phyloP scores from a whole-genome alignment of 2,888 invertebrate genomes.

The Trichopria drosophilae region DNA sequence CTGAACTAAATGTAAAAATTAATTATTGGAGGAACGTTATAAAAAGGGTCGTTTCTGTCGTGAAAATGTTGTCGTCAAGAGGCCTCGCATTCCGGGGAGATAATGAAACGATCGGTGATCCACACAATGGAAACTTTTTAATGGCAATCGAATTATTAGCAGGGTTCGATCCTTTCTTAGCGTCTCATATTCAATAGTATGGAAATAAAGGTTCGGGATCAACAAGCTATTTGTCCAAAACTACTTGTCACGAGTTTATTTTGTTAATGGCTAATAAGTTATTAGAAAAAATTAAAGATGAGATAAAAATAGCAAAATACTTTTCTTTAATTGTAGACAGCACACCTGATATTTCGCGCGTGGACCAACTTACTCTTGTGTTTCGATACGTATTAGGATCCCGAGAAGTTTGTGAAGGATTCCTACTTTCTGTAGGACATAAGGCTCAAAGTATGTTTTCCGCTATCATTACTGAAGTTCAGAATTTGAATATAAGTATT shows the following conservation, averaged over 20 bases:
- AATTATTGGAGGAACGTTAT: constrained; percentile 36
- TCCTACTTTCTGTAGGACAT: background rate
- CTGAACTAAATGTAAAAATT: background rate
- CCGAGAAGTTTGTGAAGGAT: background rate
- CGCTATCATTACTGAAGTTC: background rate
- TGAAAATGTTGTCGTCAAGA: constrained; percentile 28
- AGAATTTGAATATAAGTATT: constrained; percentile 24
- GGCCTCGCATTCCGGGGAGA: constrained; percentile 32
- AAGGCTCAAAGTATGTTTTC: background rate
- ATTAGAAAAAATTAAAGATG: background rate
- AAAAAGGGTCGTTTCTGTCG: constrained; percentile 32
- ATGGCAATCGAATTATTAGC: constrained; percentile 41
- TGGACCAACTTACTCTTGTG: background rate
- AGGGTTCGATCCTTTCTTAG: constrained; percentile 43
- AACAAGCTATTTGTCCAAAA: constrained; percentile 40
- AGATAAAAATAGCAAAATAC: constrained; percentile 1
- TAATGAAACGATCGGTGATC: constrained; percentile 33
- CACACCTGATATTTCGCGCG: background rate
- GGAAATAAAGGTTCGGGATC: constrained; percentile 39
- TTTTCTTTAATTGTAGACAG: constrained; percentile 2
- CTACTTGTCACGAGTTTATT: background rate
- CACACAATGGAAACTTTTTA: constrained; percentile 42
- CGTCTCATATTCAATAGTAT: constrained; percentile 36
- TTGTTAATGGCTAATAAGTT: background rate
- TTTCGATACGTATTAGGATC: background rate